Evolutionary conservation across 2,888 invertebrate species (phyloP).

Genomic region (Polyploca ridens): DNA sequence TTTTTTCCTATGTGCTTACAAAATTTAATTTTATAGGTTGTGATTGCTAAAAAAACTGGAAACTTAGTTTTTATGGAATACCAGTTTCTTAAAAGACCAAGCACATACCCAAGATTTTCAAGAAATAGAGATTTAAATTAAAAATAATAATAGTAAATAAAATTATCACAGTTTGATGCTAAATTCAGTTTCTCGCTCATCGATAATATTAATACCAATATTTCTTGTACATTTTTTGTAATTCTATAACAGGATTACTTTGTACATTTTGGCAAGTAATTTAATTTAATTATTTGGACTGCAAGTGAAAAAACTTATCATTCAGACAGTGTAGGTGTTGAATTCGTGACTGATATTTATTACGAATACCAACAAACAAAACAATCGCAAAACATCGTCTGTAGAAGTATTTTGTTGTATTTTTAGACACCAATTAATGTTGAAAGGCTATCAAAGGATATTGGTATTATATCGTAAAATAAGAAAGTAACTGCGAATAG

Average conservation of each 20-base stretch:
- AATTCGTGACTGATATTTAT: not conserved
- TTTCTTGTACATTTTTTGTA: constrained; percentile 11
- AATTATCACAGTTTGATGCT: not conserved
- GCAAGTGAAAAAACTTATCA: not conserved
- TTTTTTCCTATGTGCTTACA: too few relatives aligned
- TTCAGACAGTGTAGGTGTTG: not conserved
- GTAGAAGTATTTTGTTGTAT: not conserved
- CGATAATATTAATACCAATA: constrained; percentile 13
- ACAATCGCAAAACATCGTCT: not conserved
- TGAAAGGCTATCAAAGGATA: constrained; percentile 1
- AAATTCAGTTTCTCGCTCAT: not conserved
- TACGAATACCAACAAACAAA: not conserved
- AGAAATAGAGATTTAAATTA: too few relatives aligned
- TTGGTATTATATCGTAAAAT: not conserved
- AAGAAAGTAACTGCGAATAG: not conserved
- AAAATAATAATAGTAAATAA: not conserved
- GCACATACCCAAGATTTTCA: too few relatives aligned
- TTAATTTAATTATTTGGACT: constrained; percentile 16
- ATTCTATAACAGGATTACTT: constrained; percentile 16
- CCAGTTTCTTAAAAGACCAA: not conserved
- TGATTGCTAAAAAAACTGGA: too few relatives aligned
- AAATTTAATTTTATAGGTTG: too few relatives aligned
- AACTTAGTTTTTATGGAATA: not conserved
- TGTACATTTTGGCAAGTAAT: constrained; percentile 18
- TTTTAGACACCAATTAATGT: not conserved